Percentiles rank a stretch among this genome's conserved stretches.
These are phyloP conservation scores for Drosophila colorata DNA, from an alignment of 2,888 invertebrate genomes.

Conservation along the genomic window DNA sequence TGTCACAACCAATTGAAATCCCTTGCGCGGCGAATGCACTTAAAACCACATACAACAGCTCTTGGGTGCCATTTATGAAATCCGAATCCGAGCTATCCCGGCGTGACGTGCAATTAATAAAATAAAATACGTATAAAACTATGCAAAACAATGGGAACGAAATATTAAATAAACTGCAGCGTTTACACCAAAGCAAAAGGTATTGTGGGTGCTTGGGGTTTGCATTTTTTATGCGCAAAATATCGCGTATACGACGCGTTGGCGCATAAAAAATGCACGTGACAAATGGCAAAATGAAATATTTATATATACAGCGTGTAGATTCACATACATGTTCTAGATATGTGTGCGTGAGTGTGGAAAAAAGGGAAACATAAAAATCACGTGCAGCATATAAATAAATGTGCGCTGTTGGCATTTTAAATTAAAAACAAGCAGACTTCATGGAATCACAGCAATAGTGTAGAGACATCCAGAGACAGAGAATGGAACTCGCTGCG, in stretches of 20 bases:
- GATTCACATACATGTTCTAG: constrained; percentile 30
- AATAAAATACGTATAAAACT: constrained; percentile 27
- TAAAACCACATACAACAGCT: constrained; percentile 16
- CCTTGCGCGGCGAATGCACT: constrained; percentile 5
- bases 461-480: constrained; percentile 9
- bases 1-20: constrained; percentile 25
- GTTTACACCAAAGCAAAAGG: constrained; percentile 32
- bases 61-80: constrained; percentile 1
- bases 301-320: constrained; percentile 61
- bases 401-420: constrained; percentile 68
- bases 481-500: constrained; percentile 19
- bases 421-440: constrained; percentile 75
- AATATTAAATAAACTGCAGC: constrained; percentile 37
- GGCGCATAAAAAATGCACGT: constrained; percentile 73
- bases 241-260: constrained; percentile 69
- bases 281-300: constrained; percentile 77
- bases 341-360: constrained; percentile 9
- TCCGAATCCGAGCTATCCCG: constrained; percentile 6
- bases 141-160: constrained; percentile 13
- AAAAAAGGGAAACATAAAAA: constrained; percentile 52
- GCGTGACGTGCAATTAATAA: constrained; percentile 49
- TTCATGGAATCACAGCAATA: constrained; percentile 41
- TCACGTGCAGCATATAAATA: constrained; percentile 74
- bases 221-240: constrained; percentile 48
- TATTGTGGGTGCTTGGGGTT: constrained; percentile 32